These are phyloP conservation scores for Nasonia longicornis DNA, from an alignment of 1,140 invertebrate genomes.

Conservation along the genomic window DNA sequence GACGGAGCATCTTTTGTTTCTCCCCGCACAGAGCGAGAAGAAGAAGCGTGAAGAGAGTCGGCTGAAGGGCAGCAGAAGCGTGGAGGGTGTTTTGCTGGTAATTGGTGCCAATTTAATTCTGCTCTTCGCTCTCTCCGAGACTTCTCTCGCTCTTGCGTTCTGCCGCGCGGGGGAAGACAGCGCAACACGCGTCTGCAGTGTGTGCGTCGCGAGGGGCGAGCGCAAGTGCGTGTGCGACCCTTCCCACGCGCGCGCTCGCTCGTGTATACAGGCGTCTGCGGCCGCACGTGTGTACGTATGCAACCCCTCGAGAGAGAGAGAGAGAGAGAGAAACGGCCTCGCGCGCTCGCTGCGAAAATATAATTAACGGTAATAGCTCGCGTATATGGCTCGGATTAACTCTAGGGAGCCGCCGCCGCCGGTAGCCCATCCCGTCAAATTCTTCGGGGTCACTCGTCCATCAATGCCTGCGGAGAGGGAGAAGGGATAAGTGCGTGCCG, in stretches of 20 bases:
- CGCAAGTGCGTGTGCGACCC: slow-evolving; percentile 50
- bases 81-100: slow-evolving; percentile 77
- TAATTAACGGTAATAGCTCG: slow-evolving; percentile 70
- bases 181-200: slow-evolving; percentile 21
- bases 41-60: slow-evolving; percentile 14
- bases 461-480: background rate
- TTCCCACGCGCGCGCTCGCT: slow-evolving; percentile 57
- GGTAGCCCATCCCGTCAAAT: slow-evolving; percentile 45
- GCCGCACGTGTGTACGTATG: slow-evolving; percentile 37
- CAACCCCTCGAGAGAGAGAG: slow-evolving; percentile 48
- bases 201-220: slow-evolving; percentile 44
- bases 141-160: background rate
- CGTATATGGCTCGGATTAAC: slow-evolving; percentile 69
- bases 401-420: slow-evolving; percentile 46
- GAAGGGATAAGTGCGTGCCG: slow-evolving; percentile 10
- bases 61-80: slow-evolving; percentile 49
- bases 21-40: slow-evolving; percentile 7
- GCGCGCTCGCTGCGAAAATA: slow-evolving; percentile 65
- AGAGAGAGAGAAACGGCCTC: slow-evolving; percentile 39
- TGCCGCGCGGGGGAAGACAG: slow-evolving; percentile 37
- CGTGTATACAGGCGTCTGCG: slow-evolving; percentile 47
- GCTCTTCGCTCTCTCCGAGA: slow-evolving; percentile 58
- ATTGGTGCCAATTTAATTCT: slow-evolving; percentile 78
- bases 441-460: slow-evolving; percentile 35
- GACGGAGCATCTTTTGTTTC: slow-evolving; percentile 6